A percentile compares a stretch with the other conserved stretches of the same genome.
These are phyloP conservation scores for Drosophila recens DNA, from an alignment of 2,888 invertebrate species.

Conservation along the genomic window DNA sequence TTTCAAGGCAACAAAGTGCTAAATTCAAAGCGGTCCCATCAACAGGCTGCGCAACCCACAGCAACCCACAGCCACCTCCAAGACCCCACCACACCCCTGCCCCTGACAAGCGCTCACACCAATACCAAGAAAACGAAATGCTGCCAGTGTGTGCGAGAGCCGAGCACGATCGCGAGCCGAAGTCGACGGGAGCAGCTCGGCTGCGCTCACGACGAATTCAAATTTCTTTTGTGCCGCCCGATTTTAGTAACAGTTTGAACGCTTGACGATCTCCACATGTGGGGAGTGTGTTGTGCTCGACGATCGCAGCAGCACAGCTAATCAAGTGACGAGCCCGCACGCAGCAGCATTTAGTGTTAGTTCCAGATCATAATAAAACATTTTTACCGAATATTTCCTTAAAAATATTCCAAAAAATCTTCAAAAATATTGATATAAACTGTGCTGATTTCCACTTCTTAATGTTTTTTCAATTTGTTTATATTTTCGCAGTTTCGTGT, in stretches of 20 bases:
- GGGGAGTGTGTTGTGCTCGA: conserved; percentile 83
- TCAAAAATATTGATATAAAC: background rate
- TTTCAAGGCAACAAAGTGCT: conserved; percentile 83
- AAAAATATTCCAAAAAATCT: background rate
- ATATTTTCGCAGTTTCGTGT: conserved; percentile 78
- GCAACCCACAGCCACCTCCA: conserved; percentile 22
- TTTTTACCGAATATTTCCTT: background rate
- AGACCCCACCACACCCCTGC: background rate
- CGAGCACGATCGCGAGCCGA: conserved; percentile 53
- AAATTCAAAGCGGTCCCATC: conserved; percentile 55
- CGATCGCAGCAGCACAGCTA: conserved; percentile 79
- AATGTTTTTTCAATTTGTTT: conserved; percentile 14
- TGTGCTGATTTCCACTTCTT: conserved; percentile 1
- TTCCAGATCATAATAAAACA: background rate
- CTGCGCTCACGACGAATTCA: conserved; percentile 71
- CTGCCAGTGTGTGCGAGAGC: conserved; percentile 44
- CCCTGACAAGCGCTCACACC: conserved; percentile 12
- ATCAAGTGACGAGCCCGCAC: conserved; percentile 64
- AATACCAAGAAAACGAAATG: conserved; percentile 29
- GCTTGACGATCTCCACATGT: conserved; percentile 86
- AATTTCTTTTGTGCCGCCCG: conserved; percentile 82
- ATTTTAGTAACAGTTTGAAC: conserved; percentile 86
- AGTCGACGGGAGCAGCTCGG: background rate
- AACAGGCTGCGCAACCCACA: conserved; percentile 39
- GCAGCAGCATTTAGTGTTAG: conserved; percentile 65